Evolutionary conservation across 1,140 invertebrate species (phyloP).

Genomic region (Ditylenchus dipsaci): DNA sequence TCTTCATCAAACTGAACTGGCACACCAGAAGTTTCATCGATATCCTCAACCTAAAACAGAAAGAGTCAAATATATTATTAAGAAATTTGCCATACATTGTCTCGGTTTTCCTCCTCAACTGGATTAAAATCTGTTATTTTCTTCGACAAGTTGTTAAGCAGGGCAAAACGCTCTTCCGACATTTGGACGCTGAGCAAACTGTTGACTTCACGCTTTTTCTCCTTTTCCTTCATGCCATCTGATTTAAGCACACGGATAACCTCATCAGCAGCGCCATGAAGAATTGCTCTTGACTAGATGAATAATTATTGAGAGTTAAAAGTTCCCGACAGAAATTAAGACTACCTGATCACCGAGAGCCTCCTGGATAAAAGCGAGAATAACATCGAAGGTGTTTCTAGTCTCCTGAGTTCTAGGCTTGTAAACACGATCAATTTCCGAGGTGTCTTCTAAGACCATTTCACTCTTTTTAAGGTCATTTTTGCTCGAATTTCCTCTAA

Average conservation of each 20-base stretch:
- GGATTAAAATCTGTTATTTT: constrained; percentile 89
- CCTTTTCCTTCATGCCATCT: constrained; percentile 79
- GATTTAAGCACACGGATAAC: constrained; percentile 90
- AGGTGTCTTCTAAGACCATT: constrained; percentile 69
- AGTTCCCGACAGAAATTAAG: too few relatives aligned
- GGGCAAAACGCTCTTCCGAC: constrained; percentile 86
- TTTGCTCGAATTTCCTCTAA: constrained; percentile 13
- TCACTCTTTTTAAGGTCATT: constrained; percentile 56
- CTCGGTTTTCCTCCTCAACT: constrained; percentile 71
- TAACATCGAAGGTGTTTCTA: constrained; percentile 87
- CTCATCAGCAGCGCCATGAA: constrained; percentile 97
- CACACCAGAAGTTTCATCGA: constrained; percentile 54
- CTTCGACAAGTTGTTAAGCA: constrained; percentile 90
- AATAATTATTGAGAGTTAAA: background rate
- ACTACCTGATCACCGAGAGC: constrained; percentile 84
- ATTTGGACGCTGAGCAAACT: constrained; percentile 72
- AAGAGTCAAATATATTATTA: too few relatives aligned
- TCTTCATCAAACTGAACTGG: constrained; percentile 57
- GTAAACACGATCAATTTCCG: constrained; percentile 90
- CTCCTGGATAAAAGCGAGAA: constrained; percentile 92
- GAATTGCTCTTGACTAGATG: constrained; percentile 76
- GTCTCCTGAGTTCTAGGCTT: constrained; percentile 95
- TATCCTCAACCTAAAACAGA: constrained; percentile 36
- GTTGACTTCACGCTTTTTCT: constrained; percentile 88
- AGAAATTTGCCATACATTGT: constrained; percentile 64